Percentiles rank a stretch among this genome's conserved stretches.
Evolutionary conservation across 2,888 invertebrate genomes (phyloP).

Genomic region (Siphlonurus alternatus): DNA sequence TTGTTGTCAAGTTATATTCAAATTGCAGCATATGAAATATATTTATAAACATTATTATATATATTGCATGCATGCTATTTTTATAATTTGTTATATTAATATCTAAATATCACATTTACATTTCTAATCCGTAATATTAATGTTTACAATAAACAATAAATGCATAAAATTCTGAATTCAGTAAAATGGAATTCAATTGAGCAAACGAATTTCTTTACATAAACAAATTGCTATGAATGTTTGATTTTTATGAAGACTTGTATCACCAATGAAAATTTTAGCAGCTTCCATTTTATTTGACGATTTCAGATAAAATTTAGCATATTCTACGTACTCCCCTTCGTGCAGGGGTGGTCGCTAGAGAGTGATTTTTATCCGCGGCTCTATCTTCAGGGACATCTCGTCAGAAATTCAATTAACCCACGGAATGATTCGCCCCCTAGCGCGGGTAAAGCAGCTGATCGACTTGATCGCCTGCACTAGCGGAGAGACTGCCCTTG

Average conservation of each 20-base stretch:
- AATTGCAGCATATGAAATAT: background rate
- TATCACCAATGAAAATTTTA: background rate
- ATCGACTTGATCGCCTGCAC: background rate
- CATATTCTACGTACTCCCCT: background rate
- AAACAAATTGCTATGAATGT: too few species aligned
- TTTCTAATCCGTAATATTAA: too few species aligned
- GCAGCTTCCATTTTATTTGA: background rate
- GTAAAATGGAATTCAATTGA: too few species aligned
- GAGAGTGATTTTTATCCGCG: background rate
- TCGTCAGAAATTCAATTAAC: constrained; percentile 11
- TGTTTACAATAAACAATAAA: too few species aligned
- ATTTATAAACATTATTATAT: too few species aligned
- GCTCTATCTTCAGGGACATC: background rate
- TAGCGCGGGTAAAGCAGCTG: background rate
- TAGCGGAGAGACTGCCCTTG: background rate
- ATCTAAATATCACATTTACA: too few species aligned
- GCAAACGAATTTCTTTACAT: too few species aligned
- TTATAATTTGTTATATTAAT: too few species aligned
- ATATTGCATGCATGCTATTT: too few species aligned
- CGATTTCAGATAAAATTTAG: background rate
- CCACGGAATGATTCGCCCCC: constrained; percentile 3
- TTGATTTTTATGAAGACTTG: background rate
- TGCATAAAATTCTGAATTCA: too few species aligned
- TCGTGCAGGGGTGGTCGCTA: background rate
- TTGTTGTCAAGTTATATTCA: background rate